Evolutionary conservation across 2,888 invertebrate species (phyloP), one percentile per base, ranked within the genome.

Genomic region (Leucophenga maculata): DNA sequence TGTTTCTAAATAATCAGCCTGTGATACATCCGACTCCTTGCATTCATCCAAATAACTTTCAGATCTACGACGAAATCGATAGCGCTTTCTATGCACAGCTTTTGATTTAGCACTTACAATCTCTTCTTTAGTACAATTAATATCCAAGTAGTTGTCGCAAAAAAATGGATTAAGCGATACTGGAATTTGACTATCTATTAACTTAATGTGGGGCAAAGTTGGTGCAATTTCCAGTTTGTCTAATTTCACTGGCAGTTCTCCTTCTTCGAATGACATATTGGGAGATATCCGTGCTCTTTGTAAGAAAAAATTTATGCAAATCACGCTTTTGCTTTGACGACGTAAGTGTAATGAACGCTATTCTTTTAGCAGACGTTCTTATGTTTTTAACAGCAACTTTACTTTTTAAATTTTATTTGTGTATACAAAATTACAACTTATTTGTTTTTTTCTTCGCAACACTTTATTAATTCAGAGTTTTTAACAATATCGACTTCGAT

Each of bases 181-280:
- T 14, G 80, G 76, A 16, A 77, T 69, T 20, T 67, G 79, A 62
- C 71, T 75, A 62, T 78, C 80, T n/a, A 77, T 73, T 20, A 79
- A 60, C 65, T 85, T 82, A 8, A 73, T 69, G 52, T 77, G 77
- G 59, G 79, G 79, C 66, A 89, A 88, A 55, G 85, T 79, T 32
- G 90, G 89, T 76, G 90, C 90, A 83, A 92, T 92, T 88, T 91
- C 90, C 73, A 92, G 84, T 80, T 90, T 90, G 73, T 89, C 89
- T 87, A 92, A 88, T 83, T 90, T 89, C 71, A 90, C 89, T 75
- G 90, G 90, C 74, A 92, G 80, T 70, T 89, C 86, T 77, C 90
- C 85, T 70, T 89, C 86, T 77, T 90, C 84, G 69, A 91, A 90
- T 52, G 78, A 78, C 84, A 84, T 84, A 67, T 74, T 14, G 54